Evolutionary conservation across 1,140 invertebrate species (phyloP).

Genomic region (Chelonus insularis): DNA sequence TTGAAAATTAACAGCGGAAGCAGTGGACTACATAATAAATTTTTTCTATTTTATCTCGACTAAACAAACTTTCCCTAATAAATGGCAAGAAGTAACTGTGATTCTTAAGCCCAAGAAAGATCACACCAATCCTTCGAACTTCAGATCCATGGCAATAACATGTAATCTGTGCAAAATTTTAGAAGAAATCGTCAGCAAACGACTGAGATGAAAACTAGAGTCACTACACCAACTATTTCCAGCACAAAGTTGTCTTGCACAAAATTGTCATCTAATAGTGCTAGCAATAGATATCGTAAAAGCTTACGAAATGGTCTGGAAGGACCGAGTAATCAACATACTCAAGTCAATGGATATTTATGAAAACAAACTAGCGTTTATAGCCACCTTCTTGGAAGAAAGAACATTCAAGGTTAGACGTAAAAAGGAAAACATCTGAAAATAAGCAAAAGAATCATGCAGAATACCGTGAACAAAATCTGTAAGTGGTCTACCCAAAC

Average conservation of each 20-base stretch:
- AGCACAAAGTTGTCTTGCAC: slow-evolving; percentile 32
- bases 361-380: too few relatives aligned
- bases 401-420: too few relatives aligned
- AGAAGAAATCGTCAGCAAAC: slow-evolving; percentile 39
- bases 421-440: too few relatives aligned
- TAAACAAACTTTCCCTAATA: slow-evolving; percentile 34
- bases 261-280: slow-evolving; percentile 32
- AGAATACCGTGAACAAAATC: too few relatives aligned
- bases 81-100: slow-evolving; percentile 46
- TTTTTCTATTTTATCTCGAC: slow-evolving; percentile 40
- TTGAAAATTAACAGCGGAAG: slow-evolving; percentile 37
- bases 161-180: slow-evolving; percentile 41
- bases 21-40: slow-evolving; percentile 30
- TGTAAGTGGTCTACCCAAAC: too few relatives aligned
- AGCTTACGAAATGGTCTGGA: slow-evolving; percentile 37
- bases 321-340: too few relatives aligned
- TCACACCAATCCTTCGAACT: slow-evolving; percentile 12
- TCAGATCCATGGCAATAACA: slow-evolving; percentile 48
- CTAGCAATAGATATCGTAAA: slow-evolving; percentile 42
- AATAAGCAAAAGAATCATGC: too few relatives aligned
- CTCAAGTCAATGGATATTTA: too few relatives aligned
- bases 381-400: too few relatives aligned
- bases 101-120: slow-evolving; percentile 43
- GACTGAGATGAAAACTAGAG: slow-evolving; percentile 29
- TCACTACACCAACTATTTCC: slow-evolving; percentile 31